Evolutionary conservation across 2,113 vertebrate genomes (phyloP), one percentile per base, ranked within the genome.

Genomic region (Mirounga angustirostris): DNA sequence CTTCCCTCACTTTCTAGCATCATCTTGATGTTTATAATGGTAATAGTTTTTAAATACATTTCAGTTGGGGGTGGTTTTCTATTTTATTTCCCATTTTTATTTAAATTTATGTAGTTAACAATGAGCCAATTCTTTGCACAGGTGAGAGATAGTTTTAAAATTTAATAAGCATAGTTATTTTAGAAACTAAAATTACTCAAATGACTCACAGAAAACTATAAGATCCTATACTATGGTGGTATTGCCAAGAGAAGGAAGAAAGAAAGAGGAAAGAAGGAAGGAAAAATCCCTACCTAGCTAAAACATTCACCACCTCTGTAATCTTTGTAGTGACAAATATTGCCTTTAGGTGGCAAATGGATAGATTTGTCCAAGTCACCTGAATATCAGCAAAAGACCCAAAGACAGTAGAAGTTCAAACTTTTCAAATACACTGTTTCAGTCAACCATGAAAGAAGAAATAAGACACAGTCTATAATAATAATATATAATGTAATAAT

Each of bases 11-110:
- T 82, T 65, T 92, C 59, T 79, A 94, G 36, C 24, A 95, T n/a
- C 40, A 90, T 92, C 30, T 33, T 89, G 5, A 95, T 56, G 56
- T 92, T 86, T 92, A 93, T 50, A 63, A 79, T 52, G 46, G 4
- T 67, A 96, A 91, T 58, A 54, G 7, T 79, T 93, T 97, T 46
- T 56, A 89, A 92, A 82, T 74, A 83, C 3, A 2, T 82, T 87
- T 73, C 40, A 83, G 46, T n/a, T 84, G 15, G 13, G 54, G 5
- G 5, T 58, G 15, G 4, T 9, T 56, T 84, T 85, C 69, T 90
- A 83, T 82, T 96, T 96, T 61, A 86, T 84, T 85, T 94, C 67
- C 54, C 5, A 84, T 74, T 93, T 91, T 85, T 79, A 96, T 89
- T 80, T 61, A 89, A 73, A 95, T 93, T 50, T 76, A 74, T 89